A percentile compares a stretch with the other conserved stretches of the same genome.
These are phyloP conservation scores for Agapornis canus DNA, from an alignment of 2,797 vertebrate genomes.

Conservation along the genomic window DNA sequence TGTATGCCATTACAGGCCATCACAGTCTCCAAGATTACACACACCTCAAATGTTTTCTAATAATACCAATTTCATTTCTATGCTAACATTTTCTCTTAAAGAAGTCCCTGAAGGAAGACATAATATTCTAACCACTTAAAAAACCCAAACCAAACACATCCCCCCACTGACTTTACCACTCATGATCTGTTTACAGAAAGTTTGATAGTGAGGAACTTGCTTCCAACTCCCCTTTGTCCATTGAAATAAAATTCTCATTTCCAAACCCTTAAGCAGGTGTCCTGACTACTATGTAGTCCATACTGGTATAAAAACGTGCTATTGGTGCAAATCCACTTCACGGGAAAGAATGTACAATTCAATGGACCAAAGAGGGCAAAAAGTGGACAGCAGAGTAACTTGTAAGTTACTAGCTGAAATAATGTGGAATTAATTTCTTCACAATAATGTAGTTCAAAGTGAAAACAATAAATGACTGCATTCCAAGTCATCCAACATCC, in stretches of 20 bases:
- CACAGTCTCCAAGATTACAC: neutral
- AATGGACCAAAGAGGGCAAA: neutral
- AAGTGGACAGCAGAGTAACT: neutral
- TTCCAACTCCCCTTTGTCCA: neutral
- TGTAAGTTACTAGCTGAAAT: neutral
- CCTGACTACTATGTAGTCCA: neutral
- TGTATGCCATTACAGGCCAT: neutral
- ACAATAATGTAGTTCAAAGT: neutral
- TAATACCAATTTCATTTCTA: neutral
- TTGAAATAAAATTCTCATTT: neutral
- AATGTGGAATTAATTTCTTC: neutral
- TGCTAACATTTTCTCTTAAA: neutral
- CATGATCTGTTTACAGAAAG: neutral
- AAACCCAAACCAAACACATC: neutral
- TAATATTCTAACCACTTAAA: neutral
- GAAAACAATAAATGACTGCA: neutral
- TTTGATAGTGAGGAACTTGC: accelerated
- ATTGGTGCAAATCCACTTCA: neutral
- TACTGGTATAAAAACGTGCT: neutral
- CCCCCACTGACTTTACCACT: accelerated
- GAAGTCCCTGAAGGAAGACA: neutral
- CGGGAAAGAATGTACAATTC: neutral
- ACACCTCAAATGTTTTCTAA: neutral
- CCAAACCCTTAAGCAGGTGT: neutral
- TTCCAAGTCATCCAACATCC: neutral